Percentiles rank a stretch among this genome's conserved stretches.
These are phyloP conservation scores for Agrochola lychnidis DNA, from an alignment of 2,888 invertebrate species.

Conservation along the genomic window DNA sequence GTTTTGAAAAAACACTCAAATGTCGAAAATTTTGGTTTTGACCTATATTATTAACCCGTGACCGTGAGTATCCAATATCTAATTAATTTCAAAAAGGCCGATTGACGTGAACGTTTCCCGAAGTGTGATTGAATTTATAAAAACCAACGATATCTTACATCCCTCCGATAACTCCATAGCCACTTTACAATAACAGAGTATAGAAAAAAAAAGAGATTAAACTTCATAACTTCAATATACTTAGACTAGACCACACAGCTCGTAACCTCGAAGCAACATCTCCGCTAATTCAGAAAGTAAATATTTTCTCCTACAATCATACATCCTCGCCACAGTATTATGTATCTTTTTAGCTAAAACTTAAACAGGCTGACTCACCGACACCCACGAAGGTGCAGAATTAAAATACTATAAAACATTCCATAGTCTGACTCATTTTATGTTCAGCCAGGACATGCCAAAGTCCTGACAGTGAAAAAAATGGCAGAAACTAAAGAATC, in stretches of 20 bases:
- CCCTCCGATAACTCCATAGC: not conserved
- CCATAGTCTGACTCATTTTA: conserved; percentile 55
- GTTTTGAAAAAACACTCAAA: too few species aligned
- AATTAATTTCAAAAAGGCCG: too few species aligned
- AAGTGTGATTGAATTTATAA: not conserved
- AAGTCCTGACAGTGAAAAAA: conserved; percentile 50
- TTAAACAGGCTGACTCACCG: conserved; percentile 49
- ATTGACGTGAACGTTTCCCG: too few species aligned
- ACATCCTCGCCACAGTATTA: conserved; percentile 7
- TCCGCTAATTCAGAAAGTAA: conserved; percentile 25
- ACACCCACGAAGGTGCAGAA: conserved; percentile 56
- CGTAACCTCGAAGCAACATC: not conserved
- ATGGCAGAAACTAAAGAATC: conserved; percentile 10
- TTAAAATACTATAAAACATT: conserved; percentile 65
- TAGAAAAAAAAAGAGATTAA: too few species aligned
- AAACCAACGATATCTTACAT: not conserved
- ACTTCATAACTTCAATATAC: not conserved
- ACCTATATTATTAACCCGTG: too few species aligned
- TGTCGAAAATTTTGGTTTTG: too few species aligned
- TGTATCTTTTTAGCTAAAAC: conserved; percentile 47
- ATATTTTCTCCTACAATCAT: conserved; percentile 44
- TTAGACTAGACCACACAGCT: conserved; percentile 43
- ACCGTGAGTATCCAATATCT: too few species aligned
- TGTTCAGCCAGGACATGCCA: conserved; percentile 59
- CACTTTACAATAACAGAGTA: too few species aligned